Evolutionary conservation across 2,113 vertebrate species (phyloP), one percentile per base, ranked within the genome.

Genomic region (Cynoglossus semilaevis): DNA sequence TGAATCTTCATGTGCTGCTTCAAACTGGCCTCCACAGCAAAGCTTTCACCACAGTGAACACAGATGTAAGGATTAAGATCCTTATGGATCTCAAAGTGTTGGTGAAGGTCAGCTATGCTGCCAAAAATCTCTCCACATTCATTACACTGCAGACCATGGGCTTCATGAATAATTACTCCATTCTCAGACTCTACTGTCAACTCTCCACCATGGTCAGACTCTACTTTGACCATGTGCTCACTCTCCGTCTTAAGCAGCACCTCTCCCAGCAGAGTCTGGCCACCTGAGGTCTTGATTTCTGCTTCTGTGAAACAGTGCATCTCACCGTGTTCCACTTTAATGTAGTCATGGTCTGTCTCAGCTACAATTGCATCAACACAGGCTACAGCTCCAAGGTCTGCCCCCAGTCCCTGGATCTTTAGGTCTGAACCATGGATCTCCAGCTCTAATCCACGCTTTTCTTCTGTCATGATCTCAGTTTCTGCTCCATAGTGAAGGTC

Each of bases 1-100:
- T 92, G 91, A 61, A 92, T 91, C 67, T 90, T 92, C 90, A 91
- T 91, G 62, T 92, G 91, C 52, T 90, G 88, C 66, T 90, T 90
- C 12, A 92, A 88, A 51, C 91, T 92, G 55, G 91, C 83, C 49
- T 92, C 91, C 17, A 92, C 87, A 8, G 91, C 91, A 70, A 92
- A 92, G 74, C 89, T 91, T 59, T 92, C 91, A 1, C 91, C 90
- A 51, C 91, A 92, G 72, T 92, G 91, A 41, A 92, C 83, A 59
- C 91, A 92, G 58, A 90, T 91, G 71, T 91, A 92, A 8, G 90
- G 91, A 43, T 91, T 89, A 41, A 90, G 88, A 40, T 89, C 90
- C 61, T 90, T 91, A 58, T 92, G 91, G 58, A 92, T 90, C 82
- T 92, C 91, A 56, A 90, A 92, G 67, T 92, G 91, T 73, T 92